Percentiles rank a stretch among this genome's conserved stretches.
Evolutionary conservation across 1,140 invertebrate genomes (phyloP).

Genomic region (Lepidotrigona ventralis): DNA sequence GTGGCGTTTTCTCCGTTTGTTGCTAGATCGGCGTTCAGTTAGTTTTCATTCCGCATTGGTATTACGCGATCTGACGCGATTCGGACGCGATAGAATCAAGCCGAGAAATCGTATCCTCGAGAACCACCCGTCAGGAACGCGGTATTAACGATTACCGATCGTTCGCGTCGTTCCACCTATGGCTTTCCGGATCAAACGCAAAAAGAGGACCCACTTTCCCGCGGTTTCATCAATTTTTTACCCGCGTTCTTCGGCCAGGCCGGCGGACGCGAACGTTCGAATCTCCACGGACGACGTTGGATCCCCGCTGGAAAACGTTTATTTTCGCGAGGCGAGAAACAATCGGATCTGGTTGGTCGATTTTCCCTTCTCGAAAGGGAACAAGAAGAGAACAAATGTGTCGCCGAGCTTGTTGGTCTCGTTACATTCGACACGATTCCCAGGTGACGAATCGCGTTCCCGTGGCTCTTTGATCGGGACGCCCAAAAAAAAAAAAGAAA

Average conservation of each 20-base stretch:
- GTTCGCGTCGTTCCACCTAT: not conserved
- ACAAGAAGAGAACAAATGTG: slow-evolving; percentile 3
- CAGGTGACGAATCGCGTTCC: slow-evolving; percentile 9
- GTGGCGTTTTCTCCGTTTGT: not conserved
- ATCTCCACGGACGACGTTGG: no score
- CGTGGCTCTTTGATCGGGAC: slow-evolving; percentile 53
- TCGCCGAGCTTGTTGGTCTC: slow-evolving; percentile 16
- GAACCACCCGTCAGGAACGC: not conserved
- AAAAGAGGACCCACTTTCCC: slow-evolving; percentile 5
- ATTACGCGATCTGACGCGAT: not conserved
- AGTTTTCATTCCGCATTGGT: not conserved
- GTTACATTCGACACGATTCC: slow-evolving; percentile 38
- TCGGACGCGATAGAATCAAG: not conserved
- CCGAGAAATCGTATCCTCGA: not conserved
- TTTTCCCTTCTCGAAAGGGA: slow-evolving; percentile 33
- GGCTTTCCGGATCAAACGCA: slow-evolving; percentile 10
- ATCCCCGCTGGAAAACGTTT: not conserved
- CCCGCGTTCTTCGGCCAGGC: not conserved
- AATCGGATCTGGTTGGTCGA: not conserved
- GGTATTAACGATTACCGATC: slow-evolving; percentile 20
- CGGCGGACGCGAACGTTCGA: not conserved
- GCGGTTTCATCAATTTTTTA: slow-evolving; percentile 20
- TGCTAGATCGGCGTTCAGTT: not conserved
- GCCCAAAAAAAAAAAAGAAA: slow-evolving; percentile 11
- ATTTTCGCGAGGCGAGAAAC: not conserved